Base-by-base conservation (phyloP, 2,888 invertebrate species). In the Priocnemis perturbator region DNA sequence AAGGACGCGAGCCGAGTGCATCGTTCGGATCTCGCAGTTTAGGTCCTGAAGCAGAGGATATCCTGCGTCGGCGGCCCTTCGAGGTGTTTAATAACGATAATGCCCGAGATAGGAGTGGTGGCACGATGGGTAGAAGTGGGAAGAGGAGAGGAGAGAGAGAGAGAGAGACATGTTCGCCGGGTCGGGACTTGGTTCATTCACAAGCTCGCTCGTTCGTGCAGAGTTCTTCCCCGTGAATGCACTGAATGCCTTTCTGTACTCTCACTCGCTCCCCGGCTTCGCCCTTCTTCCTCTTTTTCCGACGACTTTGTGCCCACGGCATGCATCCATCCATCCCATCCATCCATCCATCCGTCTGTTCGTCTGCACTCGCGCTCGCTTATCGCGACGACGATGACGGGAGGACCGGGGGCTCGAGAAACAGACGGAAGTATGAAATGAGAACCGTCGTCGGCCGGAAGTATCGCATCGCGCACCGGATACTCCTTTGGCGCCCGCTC, bases 21-120 rank as follows among this genome's bases (percentile, higher is more conserved):
- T 37, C 37, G 37, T 37, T 37, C 37, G 37, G 14, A 37, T 37
- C 37, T 64, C 48, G 37, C 11, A 57, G 60, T 67, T 60, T 50
- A 20, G 65, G 52, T 74, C 73, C 69, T 74, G 70, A 63, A 56
- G 45, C 63, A 59, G 67, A 69, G 67, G 69, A 74, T 74, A 67
- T 74, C 67, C 69, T 74, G 70, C 61, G 71, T 58, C 65, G 67
- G 75, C 74, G 66, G 66, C 69, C 67, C 69, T 74, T 72, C 77
- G 85, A 87, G 86, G 87, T 88, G 87, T 87, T 88, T 88, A 88
- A 88, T 88, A 88, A 87, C 87, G 87, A 87, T 88, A 88, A 88
- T 87, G 87, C 86, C 82, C 81, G 83, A 84, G 85, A 86, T 86
- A 84, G 87, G 84, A 37, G 83, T 79, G 79, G 77, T 82, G 79